phyloP scores from a whole-genome alignment of 2,888 invertebrate genomes.

The Petrolisthes cinctipes region DNA sequence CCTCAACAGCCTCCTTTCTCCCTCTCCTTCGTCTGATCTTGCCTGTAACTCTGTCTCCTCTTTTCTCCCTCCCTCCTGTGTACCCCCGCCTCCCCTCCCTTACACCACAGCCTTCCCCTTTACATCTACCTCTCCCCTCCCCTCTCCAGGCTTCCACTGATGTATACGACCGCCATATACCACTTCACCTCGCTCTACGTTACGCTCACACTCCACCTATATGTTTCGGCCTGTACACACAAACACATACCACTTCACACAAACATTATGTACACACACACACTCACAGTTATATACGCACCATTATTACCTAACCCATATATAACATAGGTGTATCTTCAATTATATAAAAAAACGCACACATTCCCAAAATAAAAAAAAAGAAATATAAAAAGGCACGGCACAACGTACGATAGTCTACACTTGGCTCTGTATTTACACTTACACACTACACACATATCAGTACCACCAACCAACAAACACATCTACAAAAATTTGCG shows the following conservation, averaged over 20 bases:
- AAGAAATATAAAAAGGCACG: background rate
- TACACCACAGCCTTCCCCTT: background rate
- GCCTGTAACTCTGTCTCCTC: background rate
- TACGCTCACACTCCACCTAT: too few species aligned
- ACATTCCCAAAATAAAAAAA: background rate
- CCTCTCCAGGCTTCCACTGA: too few species aligned
- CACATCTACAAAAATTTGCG: too few species aligned
- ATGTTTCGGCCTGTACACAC: too few species aligned
- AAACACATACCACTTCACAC: too few species aligned
- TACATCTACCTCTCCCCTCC: background rate
- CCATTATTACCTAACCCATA: background rate
- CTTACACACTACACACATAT: too few species aligned
- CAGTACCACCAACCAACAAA: too few species aligned
- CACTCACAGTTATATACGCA: background rate
- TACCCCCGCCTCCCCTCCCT: constrained; percentile 8
- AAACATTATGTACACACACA: background rate
- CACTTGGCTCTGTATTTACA: too few species aligned
- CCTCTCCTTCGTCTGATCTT: background rate
- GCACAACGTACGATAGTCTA: too few species aligned
- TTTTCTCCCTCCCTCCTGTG: constrained; percentile 7
- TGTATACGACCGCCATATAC: too few species aligned
- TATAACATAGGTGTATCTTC: background rate
- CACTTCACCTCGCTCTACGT: too few species aligned
- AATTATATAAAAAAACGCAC: background rate
- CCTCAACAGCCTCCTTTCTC: background rate